Conservation (phyloP, 2,888 invertebrate genomes). For the Dysmachus trigonus region DNA sequence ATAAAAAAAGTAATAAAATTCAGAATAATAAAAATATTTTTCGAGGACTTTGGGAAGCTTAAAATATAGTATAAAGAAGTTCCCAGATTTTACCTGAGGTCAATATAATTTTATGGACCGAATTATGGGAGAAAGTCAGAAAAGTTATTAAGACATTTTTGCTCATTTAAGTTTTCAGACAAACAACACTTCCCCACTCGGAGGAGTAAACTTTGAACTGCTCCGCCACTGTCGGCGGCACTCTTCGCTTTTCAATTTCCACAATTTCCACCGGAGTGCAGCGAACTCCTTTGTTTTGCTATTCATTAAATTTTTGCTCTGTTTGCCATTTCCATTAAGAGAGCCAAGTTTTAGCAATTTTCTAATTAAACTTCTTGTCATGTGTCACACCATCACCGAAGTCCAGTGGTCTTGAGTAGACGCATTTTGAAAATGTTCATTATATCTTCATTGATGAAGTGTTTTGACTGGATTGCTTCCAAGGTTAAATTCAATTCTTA, state of each 20-base stretch:
- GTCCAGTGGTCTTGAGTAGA: neutral
- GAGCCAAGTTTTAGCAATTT: conserved; percentile 21
- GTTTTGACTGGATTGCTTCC: neutral
- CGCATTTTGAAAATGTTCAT: neutral
- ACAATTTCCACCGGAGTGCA: neutral
- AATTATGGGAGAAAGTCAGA: too few relatives aligned
- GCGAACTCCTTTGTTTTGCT: conserved; percentile 1
- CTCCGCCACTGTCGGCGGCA: neutral
- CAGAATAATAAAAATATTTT: too few relatives aligned
- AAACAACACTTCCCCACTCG: conserved; percentile 2
- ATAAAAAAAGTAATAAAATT: too few relatives aligned
- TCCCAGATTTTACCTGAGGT: too few relatives aligned
- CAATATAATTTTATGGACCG: too few relatives aligned
- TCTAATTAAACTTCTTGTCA: conserved; percentile 29
- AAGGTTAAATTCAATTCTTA: too few relatives aligned
- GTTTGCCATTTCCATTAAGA: conserved; percentile 6
- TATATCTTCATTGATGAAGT: neutral
- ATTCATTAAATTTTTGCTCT: conserved; percentile 9
- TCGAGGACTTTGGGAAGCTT: too few relatives aligned
- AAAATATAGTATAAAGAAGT: too few relatives aligned
- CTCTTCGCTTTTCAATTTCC: neutral
- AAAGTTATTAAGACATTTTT: too few relatives aligned
- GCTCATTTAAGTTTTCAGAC: neutral
- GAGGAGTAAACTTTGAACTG: neutral
- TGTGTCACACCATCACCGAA: neutral